Conservation (phyloP, 1,140 invertebrate genomes). For the Matsumurasca onukii region DNA sequence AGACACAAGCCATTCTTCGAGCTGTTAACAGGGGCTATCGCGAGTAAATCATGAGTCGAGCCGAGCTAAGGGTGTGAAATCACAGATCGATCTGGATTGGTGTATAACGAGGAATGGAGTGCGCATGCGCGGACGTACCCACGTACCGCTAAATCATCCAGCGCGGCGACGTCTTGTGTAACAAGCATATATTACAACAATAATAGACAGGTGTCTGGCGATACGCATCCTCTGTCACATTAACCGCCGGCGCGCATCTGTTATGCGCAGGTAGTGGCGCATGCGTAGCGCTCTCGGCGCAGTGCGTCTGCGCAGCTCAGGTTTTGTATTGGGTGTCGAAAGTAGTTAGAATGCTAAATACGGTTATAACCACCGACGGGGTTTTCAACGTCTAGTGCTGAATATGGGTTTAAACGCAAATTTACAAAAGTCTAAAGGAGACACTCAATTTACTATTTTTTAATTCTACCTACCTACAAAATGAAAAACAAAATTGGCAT, state of each 20-base stretch:
- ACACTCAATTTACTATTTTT: no score
- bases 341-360: no score
- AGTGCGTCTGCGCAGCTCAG: no score
- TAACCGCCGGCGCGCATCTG: constrained; percentile 1
- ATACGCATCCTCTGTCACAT: constrained; percentile 7
- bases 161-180: neutral
- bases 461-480: no score
- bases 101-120: neutral
- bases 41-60: constrained; percentile 1
- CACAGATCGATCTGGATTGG: constrained; percentile 18
- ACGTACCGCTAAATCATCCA: constrained; percentile 10
- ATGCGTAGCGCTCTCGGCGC: constrained; percentile 1
- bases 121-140: neutral
- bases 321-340: no score
- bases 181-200: constrained; percentile 22
- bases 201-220: constrained; percentile 23
- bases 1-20: no score
- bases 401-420: no score
- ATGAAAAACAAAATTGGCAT: no score
- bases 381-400: no score
- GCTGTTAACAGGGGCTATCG: no score
- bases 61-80: constrained; percentile 17
- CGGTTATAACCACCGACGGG: no score
- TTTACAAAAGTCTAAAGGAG: no score
- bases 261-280: neutral